Conservation (phyloP, 2,797 vertebrate species). For the Sparidentex hasta region DNA sequence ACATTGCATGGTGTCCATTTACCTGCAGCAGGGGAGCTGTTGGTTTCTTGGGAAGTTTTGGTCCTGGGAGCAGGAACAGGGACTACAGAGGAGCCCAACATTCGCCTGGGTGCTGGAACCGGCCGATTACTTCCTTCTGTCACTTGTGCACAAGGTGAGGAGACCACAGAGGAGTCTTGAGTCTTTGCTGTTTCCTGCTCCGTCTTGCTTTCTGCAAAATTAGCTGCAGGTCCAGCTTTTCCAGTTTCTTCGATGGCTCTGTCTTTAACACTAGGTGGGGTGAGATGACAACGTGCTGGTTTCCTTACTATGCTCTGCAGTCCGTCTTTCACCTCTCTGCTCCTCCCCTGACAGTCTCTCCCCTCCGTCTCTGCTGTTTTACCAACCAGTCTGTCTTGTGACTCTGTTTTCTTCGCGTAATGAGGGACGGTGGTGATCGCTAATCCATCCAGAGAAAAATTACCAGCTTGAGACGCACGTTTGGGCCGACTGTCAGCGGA, state of each 20-base stretch:
- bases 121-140: conserved; percentile 33
- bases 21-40: conserved; percentile 53
- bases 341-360: conserved; percentile 8
- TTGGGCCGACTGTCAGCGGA: conserved; percentile 1
- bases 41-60: conserved; percentile 24
- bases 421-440: conserved; percentile 51
- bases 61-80: conserved; percentile 62
- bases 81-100: neutral
- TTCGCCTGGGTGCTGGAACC: conserved; percentile 52
- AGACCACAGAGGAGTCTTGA: neutral
- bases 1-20: neutral
- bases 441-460: conserved; percentile 54
- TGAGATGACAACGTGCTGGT: conserved; percentile 2
- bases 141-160: neutral
- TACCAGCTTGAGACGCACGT: conserved; percentile 13
- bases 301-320: neutral
- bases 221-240: neutral
- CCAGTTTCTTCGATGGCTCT: neutral
- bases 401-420: conserved; percentile 54
- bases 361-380: neutral
- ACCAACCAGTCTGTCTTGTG: conserved; percentile 50
- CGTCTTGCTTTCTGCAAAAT: neutral
- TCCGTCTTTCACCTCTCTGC: neutral
- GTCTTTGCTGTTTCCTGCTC: neutral
- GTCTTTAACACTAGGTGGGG: neutral